A percentile compares a stretch with the other conserved stretches of the same genome.
Conservation (phyloP, 2,113 vertebrate genomes). For the Cepphus grylle region DNA sequence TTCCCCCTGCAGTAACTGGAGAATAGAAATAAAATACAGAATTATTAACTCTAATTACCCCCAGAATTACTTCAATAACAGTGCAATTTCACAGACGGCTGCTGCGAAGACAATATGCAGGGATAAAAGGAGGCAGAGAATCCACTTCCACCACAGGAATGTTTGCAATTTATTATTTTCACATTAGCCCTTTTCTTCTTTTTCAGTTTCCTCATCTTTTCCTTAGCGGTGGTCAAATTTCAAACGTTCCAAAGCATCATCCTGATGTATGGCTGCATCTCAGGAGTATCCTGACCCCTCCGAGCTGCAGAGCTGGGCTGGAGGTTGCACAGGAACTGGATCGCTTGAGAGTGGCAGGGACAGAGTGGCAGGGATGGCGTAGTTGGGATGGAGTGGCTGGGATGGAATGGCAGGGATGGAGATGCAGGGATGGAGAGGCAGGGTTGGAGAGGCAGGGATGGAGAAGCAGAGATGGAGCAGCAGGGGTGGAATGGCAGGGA, state of each 20-base stretch:
- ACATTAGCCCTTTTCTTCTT: constrained; percentile 37
- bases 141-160: constrained; percentile 72
- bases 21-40: constrained; percentile 74
- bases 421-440: not conserved
- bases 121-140: constrained; percentile 70
- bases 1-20: constrained; percentile 67
- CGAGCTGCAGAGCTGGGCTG: not conserved
- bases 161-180: constrained; percentile 70
- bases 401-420: not conserved
- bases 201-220: not conserved
- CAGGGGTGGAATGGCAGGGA: too few relatives aligned
- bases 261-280: not conserved
- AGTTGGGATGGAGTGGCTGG: not conserved
- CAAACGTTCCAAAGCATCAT: not conserved
- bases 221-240: constrained; percentile 9
- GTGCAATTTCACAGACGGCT: constrained; percentile 73
- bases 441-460: not conserved
- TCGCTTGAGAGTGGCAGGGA: rapidly evolving
- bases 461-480: too few relatives aligned
- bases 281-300: not conserved
- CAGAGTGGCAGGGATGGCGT: not conserved
- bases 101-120: constrained; percentile 69
- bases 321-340: not conserved
- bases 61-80: constrained; percentile 76
- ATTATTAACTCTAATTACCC: constrained; percentile 76